Percentiles rank a stretch among this genome's conserved stretches.
phyloP scores from a whole-genome alignment of 2,113 vertebrate species.

The Pterocles orientalis region DNA sequence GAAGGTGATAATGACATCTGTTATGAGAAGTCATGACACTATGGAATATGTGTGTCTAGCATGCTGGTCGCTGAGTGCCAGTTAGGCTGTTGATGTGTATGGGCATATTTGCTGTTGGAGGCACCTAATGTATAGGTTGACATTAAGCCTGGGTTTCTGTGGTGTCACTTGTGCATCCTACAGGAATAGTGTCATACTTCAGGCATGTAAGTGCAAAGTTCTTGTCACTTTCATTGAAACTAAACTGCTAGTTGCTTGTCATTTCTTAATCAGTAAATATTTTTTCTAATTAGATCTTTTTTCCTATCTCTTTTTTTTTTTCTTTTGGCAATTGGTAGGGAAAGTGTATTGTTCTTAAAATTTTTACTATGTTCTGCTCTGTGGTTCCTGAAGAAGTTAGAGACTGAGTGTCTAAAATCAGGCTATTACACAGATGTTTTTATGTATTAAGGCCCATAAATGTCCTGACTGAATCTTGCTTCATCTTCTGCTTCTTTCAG shows the following conservation, averaged over 20 bases:
- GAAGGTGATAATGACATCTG: not conserved
- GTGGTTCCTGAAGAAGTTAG: not conserved
- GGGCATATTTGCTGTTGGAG: not conserved
- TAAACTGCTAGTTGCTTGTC: not conserved
- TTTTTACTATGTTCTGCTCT: not conserved
- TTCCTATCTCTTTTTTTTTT: not conserved
- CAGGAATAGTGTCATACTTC: not conserved
- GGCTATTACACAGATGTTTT: not conserved
- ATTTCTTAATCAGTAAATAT: not conserved
- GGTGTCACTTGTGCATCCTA: accelerated
- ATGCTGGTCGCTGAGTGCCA: not conserved
- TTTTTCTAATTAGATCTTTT: not conserved
- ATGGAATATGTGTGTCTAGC: accelerated
- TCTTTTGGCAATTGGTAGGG: not conserved
- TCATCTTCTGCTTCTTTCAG: not conserved
- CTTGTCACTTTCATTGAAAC: not conserved
- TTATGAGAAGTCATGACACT: not conserved
- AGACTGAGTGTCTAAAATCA: not conserved
- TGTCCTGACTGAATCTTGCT: not conserved
- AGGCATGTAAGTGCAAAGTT: not conserved
- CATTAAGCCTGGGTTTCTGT: not conserved
- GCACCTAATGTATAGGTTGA: not conserved
- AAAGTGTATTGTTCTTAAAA: not conserved
- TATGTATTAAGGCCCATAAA: not conserved
- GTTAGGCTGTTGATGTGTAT: not conserved